Evolutionary conservation across 2,797 vertebrate genomes (phyloP).

Genomic region (Bradypodion ventrale): DNA sequence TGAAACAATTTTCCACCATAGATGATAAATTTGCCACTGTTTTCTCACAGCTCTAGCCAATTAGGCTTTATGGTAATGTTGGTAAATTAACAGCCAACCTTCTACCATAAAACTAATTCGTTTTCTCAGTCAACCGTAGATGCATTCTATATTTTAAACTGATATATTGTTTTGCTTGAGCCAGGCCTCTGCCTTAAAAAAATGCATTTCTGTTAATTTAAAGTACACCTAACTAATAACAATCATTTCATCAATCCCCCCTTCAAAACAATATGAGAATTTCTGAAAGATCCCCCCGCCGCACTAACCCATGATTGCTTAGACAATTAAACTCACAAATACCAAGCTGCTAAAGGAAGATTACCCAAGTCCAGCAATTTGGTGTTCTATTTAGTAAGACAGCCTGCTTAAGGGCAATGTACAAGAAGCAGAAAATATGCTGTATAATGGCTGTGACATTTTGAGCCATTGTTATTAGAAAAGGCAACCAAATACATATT

Average conservation of each 20-base stretch:
- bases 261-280: slow-evolving; percentile 44
- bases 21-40: slow-evolving; percentile 38
- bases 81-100: slow-evolving; percentile 44
- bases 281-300: slow-evolving; percentile 49
- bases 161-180: slow-evolving; percentile 38
- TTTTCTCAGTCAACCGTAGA: slow-evolving; percentile 33
- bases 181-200: background rate
- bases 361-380: slow-evolving; percentile 68
- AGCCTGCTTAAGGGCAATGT: slow-evolving; percentile 69
- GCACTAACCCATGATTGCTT: slow-evolving; percentile 57
- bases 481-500: slow-evolving; percentile 68
- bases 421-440: slow-evolving; percentile 59
- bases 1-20: slow-evolving; percentile 26
- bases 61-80: slow-evolving; percentile 30
- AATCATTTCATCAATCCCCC: slow-evolving; percentile 47
- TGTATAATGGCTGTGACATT: slow-evolving; percentile 73
- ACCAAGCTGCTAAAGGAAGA: slow-evolving; percentile 64
- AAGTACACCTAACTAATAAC: slow-evolving; percentile 11
- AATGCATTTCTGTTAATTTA: slow-evolving; percentile 32
- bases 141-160: background rate
- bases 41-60: slow-evolving; percentile 27
- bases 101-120: slow-evolving; percentile 37
- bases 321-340: slow-evolving; percentile 79
- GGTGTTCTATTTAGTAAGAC: slow-evolving; percentile 68
- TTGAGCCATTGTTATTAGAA: slow-evolving; percentile 70